Conservation (phyloP, 2,113 vertebrate species). For the Prinia subflava region DNA sequence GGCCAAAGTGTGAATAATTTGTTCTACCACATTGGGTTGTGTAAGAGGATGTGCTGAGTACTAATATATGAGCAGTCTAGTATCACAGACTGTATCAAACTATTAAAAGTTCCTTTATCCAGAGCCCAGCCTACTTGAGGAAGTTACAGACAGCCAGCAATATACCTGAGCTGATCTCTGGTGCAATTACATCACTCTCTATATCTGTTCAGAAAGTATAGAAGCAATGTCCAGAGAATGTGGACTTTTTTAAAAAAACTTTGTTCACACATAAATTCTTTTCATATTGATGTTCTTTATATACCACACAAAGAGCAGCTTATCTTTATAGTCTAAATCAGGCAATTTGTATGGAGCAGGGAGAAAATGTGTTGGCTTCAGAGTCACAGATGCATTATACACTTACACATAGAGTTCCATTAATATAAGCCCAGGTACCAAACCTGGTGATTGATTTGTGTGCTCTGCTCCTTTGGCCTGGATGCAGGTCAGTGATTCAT, state of each 20-base stretch:
- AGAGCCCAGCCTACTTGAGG: neutral
- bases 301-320: neutral
- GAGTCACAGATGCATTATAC: neutral
- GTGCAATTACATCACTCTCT: neutral
- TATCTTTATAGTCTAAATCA: neutral
- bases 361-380: neutral
- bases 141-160: neutral
- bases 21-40: neutral
- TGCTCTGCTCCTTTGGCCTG: neutral
- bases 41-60: neutral
- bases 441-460: neutral
- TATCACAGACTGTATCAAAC: neutral
- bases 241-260: neutral
- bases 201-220: neutral
- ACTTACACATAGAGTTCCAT: neutral
- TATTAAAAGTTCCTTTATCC: neutral
- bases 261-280: neutral
- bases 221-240: neutral
- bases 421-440: neutral
- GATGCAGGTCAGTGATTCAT: neutral
- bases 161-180: neutral
- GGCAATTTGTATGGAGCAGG: neutral
- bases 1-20: neutral
- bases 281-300: neutral
- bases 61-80: neutral